Evolutionary conservation across 2,888 invertebrate species (phyloP).

Genomic region (Megastigmus dorsalis): DNA sequence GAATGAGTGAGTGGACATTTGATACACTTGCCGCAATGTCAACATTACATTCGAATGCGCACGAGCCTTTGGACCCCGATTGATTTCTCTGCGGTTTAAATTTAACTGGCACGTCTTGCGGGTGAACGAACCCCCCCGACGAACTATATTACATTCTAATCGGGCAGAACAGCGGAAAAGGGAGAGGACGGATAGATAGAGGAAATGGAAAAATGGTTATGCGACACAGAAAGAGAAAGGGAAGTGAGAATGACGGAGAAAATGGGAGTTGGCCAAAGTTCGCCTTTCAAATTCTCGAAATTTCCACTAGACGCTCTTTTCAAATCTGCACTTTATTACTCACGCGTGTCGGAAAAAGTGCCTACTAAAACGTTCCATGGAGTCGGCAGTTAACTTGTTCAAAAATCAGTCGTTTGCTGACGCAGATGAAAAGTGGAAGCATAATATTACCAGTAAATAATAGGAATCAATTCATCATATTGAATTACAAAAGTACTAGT

Average conservation of each 20-base stretch:
- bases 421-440: too few species aligned
- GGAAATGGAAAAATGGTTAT: too few species aligned
- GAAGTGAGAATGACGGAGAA: too few species aligned
- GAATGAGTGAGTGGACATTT: not conserved
- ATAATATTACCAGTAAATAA: too few species aligned
- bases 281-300: not conserved
- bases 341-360: not conserved
- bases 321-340: slow-evolving; percentile 32
- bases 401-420: too few species aligned
- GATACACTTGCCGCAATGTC: not conserved
- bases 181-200: too few species aligned
- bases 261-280: too few species aligned
- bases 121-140: slow-evolving; percentile 20
- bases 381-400: not conserved
- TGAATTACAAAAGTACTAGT: too few species aligned
- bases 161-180: not conserved
- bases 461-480: too few species aligned
- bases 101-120: not conserved
- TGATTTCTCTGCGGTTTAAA: slow-evolving; percentile 9
- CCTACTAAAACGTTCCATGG: not conserved
- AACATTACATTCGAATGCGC: slow-evolving; percentile 9
- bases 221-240: too few species aligned
- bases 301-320: not conserved
- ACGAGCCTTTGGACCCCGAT: slow-evolving; percentile 19
- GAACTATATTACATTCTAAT: not conserved